Evolutionary conservation across 2,113 vertebrate species (phyloP), one percentile per base, ranked within the genome.

Genomic region (Sinocyclocheilus anophthalmus): DNA sequence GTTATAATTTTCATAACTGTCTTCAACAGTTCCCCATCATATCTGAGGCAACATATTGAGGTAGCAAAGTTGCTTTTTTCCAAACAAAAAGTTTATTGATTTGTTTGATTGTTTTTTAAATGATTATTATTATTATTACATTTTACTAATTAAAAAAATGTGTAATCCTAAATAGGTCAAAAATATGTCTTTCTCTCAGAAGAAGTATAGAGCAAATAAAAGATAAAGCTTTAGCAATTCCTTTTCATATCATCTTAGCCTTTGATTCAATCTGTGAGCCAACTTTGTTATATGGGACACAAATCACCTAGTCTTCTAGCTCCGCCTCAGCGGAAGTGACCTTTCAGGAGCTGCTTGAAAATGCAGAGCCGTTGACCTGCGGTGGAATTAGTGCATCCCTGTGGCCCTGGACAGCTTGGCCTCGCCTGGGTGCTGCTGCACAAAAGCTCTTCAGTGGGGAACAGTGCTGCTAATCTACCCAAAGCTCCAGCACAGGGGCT

Each of bases 401-500:
- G 91, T 92, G 89, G 91, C 91, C 92, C 88, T 83, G 85, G 89
- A 93, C 94, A 94, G 94, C 94, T 94, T 93, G 93, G 92, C 92
- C 93, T 92, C 92, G 91, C 93, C 92, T 94, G 93, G 94, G 93
- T 84, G 88, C 92, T 89, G 91, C 91, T 86, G 90, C 93, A 93
- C 93, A 94, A 94, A 94, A 93, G 92, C 90, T 48, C 89, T 88
- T 18, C 88, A 37, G 77, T 88, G 61, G 79, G 61, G 61, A 92
- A 92, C 90, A 91, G 92, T 85, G 91, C 91, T 92, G 92, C 92
- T 94, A 94, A 94, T 95, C 93, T 94, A 90, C 90, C 91, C 91
- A 92, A 94, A 93, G 91, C 93, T 91, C 89, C 89, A 79, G 75
- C 80, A 18, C 55, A 67, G 45, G 59, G 33, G 50, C 77, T 83